Evolutionary conservation across 2,888 invertebrate species (phyloP), one percentile per base, ranked within the genome.

Genomic region (Esperia sulphurella): DNA sequence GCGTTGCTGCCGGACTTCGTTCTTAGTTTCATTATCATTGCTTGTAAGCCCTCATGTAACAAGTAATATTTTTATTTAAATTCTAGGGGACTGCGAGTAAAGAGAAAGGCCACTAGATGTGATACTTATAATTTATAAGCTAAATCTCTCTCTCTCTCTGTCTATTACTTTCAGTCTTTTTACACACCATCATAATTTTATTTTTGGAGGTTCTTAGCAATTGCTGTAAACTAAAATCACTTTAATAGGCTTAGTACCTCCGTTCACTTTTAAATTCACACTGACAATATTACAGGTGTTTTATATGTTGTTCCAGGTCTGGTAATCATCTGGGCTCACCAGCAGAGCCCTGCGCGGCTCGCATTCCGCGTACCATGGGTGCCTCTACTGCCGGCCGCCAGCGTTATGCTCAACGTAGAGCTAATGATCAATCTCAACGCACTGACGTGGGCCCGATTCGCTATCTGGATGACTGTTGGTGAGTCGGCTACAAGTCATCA

Each of bases 401-500:
- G 96, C 63, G 95, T 97, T 52, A 90, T 95, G 57, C 92, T 94
- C 66, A 97, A 97, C 69, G 92, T 96, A 5, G 94, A 94, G 57
- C 91, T 97, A 46, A 96, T 97, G 95, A 92, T 95, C 30, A 95
- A 95, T 63, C 85, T 97, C 46, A 95, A 95, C 56, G 90, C 93
- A 0, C 80, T 95, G 14, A 96, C 96, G 0, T 97, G 96, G 96
- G 85, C 95, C 5, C 90, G 96, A 37, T 96, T 97, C 72, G 92
- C 95, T 59, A 93, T 96, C 41, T 97, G 97, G 97, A 96, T 97
- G 91, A 91, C 94, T 40, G 75, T 96, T 50, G 96, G 96, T 93
- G 79, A 84, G 89, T 60, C 21, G 45, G 30, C 13, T 12, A 38
- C 21, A 21, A 2, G 21, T 21, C 21, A 21, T 21, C 21, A 21